phyloP scores from a whole-genome alignment of 2,797 vertebrate species.

The Carapus acus region DNA sequence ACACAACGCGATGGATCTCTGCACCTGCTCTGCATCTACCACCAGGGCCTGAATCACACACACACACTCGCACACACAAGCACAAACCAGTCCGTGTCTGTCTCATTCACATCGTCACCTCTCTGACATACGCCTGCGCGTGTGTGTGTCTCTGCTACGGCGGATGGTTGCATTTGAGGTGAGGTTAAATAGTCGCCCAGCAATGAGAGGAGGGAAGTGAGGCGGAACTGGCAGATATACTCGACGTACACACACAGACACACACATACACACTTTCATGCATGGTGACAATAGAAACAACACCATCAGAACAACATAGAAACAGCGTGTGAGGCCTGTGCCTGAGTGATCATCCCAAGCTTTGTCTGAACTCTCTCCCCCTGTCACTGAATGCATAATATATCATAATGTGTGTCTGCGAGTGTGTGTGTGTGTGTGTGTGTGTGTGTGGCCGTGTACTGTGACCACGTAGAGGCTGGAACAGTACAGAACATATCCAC shows the following conservation, averaged over 20 bases:
- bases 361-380: constrained; percentile 48
- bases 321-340: constrained; percentile 46
- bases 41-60: constrained; percentile 37
- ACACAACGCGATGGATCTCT: constrained; percentile 42
- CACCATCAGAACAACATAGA: constrained; percentile 55
- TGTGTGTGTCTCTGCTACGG: constrained; percentile 48
- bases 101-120: constrained; percentile 59
- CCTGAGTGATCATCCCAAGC: constrained; percentile 59
- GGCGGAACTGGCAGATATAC: constrained; percentile 63
- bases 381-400: constrained; percentile 45
- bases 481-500: neutral
- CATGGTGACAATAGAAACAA: constrained; percentile 42
- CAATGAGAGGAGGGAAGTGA: constrained; percentile 59
- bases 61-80: neutral
- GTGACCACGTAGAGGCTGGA: neutral
- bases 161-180: constrained; percentile 51
- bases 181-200: constrained; percentile 65
- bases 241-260: constrained; percentile 35
- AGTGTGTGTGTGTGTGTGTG: no score
- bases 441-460: constrained; percentile 24
- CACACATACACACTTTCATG: constrained; percentile 25
- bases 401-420: constrained; percentile 38
- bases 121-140: constrained; percentile 54
- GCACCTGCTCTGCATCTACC: constrained; percentile 55
- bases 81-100: constrained; percentile 36